Evolutionary conservation across 2,113 vertebrate species (phyloP).

Genomic region (Rhinopithecus roxellana): DNA sequence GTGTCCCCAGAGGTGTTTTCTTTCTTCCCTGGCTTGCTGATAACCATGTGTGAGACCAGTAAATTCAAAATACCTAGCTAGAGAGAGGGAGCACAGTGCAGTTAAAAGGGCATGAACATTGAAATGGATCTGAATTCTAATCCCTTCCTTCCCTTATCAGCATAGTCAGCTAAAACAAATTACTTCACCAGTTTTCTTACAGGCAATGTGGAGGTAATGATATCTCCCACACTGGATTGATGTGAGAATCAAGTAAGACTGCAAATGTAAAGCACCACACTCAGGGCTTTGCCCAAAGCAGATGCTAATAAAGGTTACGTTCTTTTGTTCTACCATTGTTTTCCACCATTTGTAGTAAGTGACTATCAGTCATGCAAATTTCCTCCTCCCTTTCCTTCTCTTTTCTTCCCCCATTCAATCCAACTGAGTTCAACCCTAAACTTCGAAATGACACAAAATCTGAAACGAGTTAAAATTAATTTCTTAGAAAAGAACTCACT

Average conservation of each 20-base stretch:
- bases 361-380: background rate
- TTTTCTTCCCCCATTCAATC: background rate
- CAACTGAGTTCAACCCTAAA: background rate
- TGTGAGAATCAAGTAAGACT: background rate
- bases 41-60: background rate
- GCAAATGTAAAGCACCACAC: background rate
- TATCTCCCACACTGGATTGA: background rate
- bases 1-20: background rate
- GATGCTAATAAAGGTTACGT: background rate
- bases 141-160: background rate
- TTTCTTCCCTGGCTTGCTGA: background rate
- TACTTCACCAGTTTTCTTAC: background rate
- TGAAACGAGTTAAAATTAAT: background rate
- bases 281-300: background rate
- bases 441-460: background rate
- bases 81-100: accelerated
- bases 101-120: background rate
- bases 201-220: background rate
- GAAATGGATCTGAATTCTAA: background rate
- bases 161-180: background rate
- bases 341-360: background rate
- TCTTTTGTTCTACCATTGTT: background rate
- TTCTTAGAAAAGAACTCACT: background rate
- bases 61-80: background rate
- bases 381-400: too few species aligned